Base-by-base conservation (phyloP, 2,888 invertebrate genomes). In the Drosophila nigricruria region DNA sequence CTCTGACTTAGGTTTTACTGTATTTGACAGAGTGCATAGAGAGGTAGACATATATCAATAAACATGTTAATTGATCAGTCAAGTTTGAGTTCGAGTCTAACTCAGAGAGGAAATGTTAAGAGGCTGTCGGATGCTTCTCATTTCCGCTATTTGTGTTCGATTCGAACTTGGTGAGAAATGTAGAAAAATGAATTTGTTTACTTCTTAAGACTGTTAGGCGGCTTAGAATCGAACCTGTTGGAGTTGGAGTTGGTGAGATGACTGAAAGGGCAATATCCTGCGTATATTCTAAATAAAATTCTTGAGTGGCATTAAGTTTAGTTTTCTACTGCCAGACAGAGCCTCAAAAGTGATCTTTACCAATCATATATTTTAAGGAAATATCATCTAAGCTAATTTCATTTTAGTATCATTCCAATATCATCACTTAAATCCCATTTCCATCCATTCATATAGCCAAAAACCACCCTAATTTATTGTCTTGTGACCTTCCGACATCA, bases 401-500 rank as follows among this genome's bases (percentile, higher is more conserved):
- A n/a, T n/a, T 30, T 18, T 3, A 30, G 2, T n/a, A 23, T n/a
- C 5, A 23, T 5, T n/a, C 3, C 10, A 23, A 23, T 23, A 5
- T 5, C 5, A 10, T 25, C 23, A 20, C n/a, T 18, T 18, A 12
- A 30, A 18, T 0, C 12, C 6, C 18, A 30, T 18, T 30, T 49
- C 6, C 5, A 30, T 2, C 3, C 20, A 20, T 20, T 14, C 25
- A 1, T n/a, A 5, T 14, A 4, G 9, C 20, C 9, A 30, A 23
- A 49, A 54, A 18, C 23, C 8, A 50, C 49, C 50, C 50, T 14
- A 25, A 16, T n/a, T 36, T 14, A 63, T n/a, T 12, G 2, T 5
- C n/a, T 10, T 18, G 1, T 43, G 67, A 66, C 67, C 67, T 45
- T 45, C 43, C n/a, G 10, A 18, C 18, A 38, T 64, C 65, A 58